Base-by-base conservation (phyloP, 2,113 vertebrate species). In the Tetrax tetrax region DNA sequence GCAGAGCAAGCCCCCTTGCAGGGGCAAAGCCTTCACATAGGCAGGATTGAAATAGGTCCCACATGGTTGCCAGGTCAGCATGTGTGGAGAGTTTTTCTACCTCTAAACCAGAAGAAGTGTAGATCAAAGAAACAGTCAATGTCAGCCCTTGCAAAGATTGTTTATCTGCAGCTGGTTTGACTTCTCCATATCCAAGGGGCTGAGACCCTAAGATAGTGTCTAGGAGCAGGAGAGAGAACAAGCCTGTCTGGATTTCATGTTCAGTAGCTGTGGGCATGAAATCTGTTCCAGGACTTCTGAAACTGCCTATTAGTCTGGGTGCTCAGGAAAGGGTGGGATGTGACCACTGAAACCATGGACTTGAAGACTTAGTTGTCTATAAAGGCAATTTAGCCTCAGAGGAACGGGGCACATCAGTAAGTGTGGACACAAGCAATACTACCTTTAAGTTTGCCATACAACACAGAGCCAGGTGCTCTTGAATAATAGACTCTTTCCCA, bases 371-470 rank as follows among this genome's bases (percentile, higher is more conserved):
- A 35, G 12, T 18, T 81, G 17, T 63, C 60, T 38, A 10, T 56
- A 25, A 64, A 89, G 69, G 25, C 72, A 33, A 4, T 24, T 75
- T 2, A 53, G 57, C 41, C 31, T 77, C 3, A 13, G 27, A 72
- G 2, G 2, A 80, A 6, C 14, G 23, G n/a, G 8, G 7, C 1
- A 2, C 7, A 5, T 70, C 1, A 6, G 7, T 43, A 61, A 16
- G 24, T 1, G 0, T 10, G 47, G 41, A 61, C 24, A 38, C 60
- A 81, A 63, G 43, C 28, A 45, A 25, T 66, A 5, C 25, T 69
- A 1, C 23, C 31, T 70, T 27, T 29, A 5, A 31, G 45, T 38
- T 65, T 88, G 56, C 35, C 3, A 1, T 43, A 13, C 47, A 59
- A 20, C 72, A 48, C 14, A 51, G 54, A 51, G 54, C 24, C 50